Percentiles rank a stretch among this genome's conserved stretches.
These are phyloP conservation scores for Lamellibrachia satsuma DNA, from an alignment of 2,888 invertebrate species.

Conservation along the genomic window DNA sequence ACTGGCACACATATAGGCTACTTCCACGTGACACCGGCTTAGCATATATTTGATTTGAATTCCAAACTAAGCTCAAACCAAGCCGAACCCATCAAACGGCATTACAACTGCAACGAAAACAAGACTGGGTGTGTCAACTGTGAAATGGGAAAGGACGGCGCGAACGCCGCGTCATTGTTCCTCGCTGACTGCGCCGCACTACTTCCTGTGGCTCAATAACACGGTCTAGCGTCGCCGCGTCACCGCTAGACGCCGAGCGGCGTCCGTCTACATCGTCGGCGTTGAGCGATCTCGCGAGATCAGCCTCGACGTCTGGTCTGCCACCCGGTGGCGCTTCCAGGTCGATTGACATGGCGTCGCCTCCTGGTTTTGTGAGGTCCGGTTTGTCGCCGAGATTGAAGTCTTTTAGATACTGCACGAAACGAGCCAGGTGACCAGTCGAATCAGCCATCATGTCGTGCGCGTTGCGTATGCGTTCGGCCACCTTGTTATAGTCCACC, in stretches of 20 bases:
- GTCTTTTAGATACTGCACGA: constrained; percentile 11
- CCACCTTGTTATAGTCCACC: background rate
- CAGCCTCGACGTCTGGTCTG: background rate
- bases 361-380: background rate
- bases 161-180: background rate
- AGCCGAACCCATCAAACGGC: background rate
- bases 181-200: background rate
- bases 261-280: background rate
- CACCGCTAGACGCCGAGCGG: background rate
- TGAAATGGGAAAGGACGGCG: background rate
- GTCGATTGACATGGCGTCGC: background rate
- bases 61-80: background rate
- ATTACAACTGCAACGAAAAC: background rate
- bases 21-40: background rate
- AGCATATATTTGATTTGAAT: background rate
- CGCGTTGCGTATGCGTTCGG: constrained; percentile 1
- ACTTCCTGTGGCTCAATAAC: background rate
- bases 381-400: background rate
- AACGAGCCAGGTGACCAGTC: background rate
- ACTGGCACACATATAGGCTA: background rate
- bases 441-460: constrained; percentile 7
- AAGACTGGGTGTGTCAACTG: background rate
- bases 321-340: background rate
- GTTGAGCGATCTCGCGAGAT: background rate
- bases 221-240: background rate